Evolutionary conservation across 1,140 invertebrate genomes (phyloP).

Genomic region (Drosophila eugracilis): DNA sequence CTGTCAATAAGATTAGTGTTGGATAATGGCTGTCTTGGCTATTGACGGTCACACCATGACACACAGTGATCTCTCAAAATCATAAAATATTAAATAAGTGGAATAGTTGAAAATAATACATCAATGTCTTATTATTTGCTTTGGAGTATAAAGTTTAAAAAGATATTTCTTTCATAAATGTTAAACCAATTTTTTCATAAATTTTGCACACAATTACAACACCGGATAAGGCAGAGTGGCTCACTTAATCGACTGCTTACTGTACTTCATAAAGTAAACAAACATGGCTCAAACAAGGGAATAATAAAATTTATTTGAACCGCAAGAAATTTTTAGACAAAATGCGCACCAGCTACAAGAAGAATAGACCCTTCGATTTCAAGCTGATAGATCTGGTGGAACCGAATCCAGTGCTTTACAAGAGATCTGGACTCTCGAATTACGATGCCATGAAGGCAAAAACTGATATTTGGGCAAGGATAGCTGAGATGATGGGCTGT

Average conservation of each 20-base stretch:
- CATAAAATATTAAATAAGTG: too few relatives aligned
- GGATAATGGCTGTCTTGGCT: too few relatives aligned
- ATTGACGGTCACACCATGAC: too few relatives aligned
- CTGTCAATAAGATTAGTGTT: too few relatives aligned
- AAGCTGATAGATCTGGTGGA: constrained; percentile 76
- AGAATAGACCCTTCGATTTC: constrained; percentile 80
- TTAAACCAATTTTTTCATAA: too few relatives aligned
- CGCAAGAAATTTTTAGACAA: neutral
- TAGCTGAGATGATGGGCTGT: constrained; percentile 61
- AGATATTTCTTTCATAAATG: neutral
- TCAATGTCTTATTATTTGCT: too few relatives aligned
- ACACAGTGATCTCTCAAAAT: too few relatives aligned
- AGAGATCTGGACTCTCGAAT: constrained; percentile 64
- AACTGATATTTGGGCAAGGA: constrained; percentile 67
- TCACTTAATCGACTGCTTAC: neutral
- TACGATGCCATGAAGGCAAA: constrained; percentile 80
- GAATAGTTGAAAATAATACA: too few relatives aligned
- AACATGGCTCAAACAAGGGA: constrained; percentile 3
- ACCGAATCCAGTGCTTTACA: constrained; percentile 68
- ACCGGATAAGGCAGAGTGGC: neutral
- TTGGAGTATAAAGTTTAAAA: too few relatives aligned
- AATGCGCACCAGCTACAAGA: constrained; percentile 80
- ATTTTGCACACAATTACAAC: neutral
- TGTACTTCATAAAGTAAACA: constrained; percentile 14
- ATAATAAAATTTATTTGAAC: neutral